Conservation (phyloP, 2,888 invertebrate genomes). For the Sericinus montela region DNA sequence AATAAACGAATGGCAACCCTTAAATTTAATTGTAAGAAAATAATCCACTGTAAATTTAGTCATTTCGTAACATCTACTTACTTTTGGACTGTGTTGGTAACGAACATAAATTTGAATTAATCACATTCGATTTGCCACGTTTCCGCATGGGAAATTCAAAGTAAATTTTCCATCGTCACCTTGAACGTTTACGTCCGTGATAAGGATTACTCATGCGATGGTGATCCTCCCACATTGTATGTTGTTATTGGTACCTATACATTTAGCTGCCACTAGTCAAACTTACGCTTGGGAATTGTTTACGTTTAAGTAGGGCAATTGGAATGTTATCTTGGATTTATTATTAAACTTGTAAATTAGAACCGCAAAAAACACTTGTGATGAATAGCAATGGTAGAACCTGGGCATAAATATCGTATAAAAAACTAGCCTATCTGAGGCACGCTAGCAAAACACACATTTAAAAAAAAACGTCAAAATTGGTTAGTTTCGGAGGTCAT, state of each 20-base stretch:
- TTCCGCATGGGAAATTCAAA: conserved; percentile 25
- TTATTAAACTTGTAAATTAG: conserved; percentile 7
- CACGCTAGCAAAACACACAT: no score
- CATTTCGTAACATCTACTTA: no score
- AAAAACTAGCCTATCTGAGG: no score
- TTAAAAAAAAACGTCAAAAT: no score
- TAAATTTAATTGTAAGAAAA: no score
- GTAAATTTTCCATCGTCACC: conserved; percentile 55
- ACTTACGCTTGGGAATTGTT: conserved; percentile 32
- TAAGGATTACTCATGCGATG: conserved; percentile 51
- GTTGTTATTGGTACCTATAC: conserved; percentile 17
- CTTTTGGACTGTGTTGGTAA: neutral
- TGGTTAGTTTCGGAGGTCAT: no score
- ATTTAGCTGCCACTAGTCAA: conserved; percentile 39
- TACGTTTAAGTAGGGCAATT: conserved; percentile 22
- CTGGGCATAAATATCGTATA: no score
- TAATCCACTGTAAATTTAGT: no score
- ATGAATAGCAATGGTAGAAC: neutral
- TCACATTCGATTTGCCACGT: conserved; percentile 19
- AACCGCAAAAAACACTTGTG: conserved; percentile 4
- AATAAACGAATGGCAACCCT: no score
- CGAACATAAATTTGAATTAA: conserved; percentile 4
- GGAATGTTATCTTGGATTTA: neutral
- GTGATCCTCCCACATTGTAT: conserved; percentile 39
- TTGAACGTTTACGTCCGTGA: conserved; percentile 42